Evolutionary conservation across 2,888 invertebrate genomes (phyloP), one percentile per base, ranked within the genome.

Genomic region (Leptinotarsa tumamoca): DNA sequence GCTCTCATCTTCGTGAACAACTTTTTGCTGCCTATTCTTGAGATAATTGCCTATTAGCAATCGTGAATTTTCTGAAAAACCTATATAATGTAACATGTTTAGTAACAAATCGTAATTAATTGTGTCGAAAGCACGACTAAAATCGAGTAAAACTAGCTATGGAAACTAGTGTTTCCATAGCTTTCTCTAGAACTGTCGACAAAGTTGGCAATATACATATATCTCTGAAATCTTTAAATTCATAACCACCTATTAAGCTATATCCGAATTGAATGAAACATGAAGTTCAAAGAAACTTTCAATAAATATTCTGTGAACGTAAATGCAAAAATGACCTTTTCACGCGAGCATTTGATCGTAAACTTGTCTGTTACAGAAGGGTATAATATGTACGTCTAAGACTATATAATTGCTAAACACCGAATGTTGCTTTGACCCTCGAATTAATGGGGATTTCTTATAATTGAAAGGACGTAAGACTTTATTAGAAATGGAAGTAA

Each of bases 241-340:
- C 33, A 33, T 33, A 33, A 43, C 43, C 52, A 52, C 2, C n/a
- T n/a, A 5, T 4, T 52, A 14, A 15, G 23, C 14, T 23, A 23
- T 27, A 58, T 23, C 14, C 13, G 21, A 58, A 23, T 58, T 58
- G 58, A 58, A 23, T 4, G 15, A 18, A 4, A 58, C 10, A 58
- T 23, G 58, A 63, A 27, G 63, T 63, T 63, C 17, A 63, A 27
- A 33, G 33, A 58, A 58, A 58, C 18, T 1, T 7, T 33, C 17
- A 33, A 63, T 63, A 2, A 27, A 63, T 63, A 63, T 63, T 63
- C 63, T 15, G 15, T 33, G n/a, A 63, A 63, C 63, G 63, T 21
- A 43, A 18, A 17, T 18, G 10, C 33, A n/a, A n/a, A 5, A 43
- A 33, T 43, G 63, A 63, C 63, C 63, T 58, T 63, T 63, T 63